Percentiles rank a stretch among this genome's conserved stretches.
These are phyloP conservation scores for Phymastichus coffea DNA, from an alignment of 1,140 invertebrate species.

Conservation along the genomic window DNA sequence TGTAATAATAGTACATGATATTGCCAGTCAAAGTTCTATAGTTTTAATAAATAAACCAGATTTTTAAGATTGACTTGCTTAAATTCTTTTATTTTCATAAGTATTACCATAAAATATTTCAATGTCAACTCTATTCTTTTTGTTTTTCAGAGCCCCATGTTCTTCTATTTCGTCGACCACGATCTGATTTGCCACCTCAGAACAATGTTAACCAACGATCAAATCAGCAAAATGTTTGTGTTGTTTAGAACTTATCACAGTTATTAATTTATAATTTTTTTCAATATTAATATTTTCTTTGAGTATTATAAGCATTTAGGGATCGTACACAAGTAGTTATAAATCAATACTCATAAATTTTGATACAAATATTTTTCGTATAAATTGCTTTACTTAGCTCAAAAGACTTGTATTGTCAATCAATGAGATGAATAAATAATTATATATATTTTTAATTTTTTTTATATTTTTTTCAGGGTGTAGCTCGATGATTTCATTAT, in stretches of 20 bases:
- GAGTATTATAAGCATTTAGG: conserved; percentile 5
- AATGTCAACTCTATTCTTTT: conserved; percentile 6
- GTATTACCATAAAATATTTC: too few relatives aligned
- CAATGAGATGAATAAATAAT: conserved; percentile 8
- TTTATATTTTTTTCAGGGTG: too few relatives aligned
- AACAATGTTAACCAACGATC: conserved; percentile 12
- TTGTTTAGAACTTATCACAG: background rate
- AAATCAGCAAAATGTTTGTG: conserved; percentile 21
- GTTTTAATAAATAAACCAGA: background rate
- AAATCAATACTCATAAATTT: conserved; percentile 3
- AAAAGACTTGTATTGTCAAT: conserved; percentile 13
- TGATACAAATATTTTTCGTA: background rate
- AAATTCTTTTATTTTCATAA: too few relatives aligned
- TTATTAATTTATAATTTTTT: conserved; percentile 14
- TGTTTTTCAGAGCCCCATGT: conserved; percentile 61
- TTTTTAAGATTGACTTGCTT: conserved; percentile 9
- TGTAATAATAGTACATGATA: background rate
- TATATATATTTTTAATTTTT: too few relatives aligned
- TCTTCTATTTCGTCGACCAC: conserved; percentile 58
- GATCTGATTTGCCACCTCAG: conserved; percentile 32
- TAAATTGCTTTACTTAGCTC: too few relatives aligned
- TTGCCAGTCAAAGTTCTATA: background rate
- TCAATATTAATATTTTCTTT: conserved; percentile 11
- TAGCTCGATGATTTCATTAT: too few relatives aligned
- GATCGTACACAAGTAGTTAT: background rate